Percentiles rank a stretch among this genome's conserved stretches.
Evolutionary conservation across 2,113 vertebrate genomes (phyloP).

Genomic region (Hippocampus zosterae): DNA sequence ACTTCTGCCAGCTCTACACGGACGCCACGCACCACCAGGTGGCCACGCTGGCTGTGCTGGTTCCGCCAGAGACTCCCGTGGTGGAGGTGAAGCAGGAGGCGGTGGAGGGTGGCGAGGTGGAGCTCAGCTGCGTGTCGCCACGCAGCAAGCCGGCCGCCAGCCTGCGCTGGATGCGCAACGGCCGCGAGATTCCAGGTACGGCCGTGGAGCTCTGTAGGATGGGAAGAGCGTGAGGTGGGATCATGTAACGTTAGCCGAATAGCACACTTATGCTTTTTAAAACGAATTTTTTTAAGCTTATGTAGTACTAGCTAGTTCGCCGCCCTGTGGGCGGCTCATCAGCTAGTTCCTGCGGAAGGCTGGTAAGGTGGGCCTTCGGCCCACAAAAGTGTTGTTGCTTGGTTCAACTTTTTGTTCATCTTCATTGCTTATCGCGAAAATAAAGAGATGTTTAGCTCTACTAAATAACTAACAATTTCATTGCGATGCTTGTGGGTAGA

Average conservation of each 20-base stretch:
- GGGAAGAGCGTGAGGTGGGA: conserved; percentile 16
- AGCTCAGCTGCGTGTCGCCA: conserved; percentile 80
- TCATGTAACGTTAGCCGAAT: not conserved
- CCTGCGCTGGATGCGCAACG: conserved; percentile 81
- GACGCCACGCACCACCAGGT: conserved; percentile 89
- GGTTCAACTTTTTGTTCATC: too few species aligned
- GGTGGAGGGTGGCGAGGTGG: conserved; percentile 82
- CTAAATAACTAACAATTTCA: too few species aligned
- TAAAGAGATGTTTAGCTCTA: too few species aligned
- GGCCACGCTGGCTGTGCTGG: conserved; percentile 82
- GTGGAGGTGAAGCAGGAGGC: conserved; percentile 84
- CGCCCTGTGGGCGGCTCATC: too few species aligned
- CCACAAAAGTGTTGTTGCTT: too few species aligned
- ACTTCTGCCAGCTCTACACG: conserved; percentile 91
- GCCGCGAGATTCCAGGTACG: conserved; percentile 80
- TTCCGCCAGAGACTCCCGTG: conserved; percentile 79
- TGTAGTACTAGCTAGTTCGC: too few species aligned
- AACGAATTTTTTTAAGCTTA: too few species aligned
- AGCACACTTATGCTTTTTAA: too few species aligned
- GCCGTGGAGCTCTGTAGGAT: conserved; percentile 17
- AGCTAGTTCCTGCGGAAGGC: too few species aligned
- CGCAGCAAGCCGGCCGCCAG: conserved; percentile 81
- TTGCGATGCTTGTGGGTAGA: too few species aligned
- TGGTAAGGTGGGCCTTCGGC: too few species aligned
- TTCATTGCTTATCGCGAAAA: too few species aligned